Conservation (phyloP, 1,140 invertebrate species). For the Drosophila eugracilis region DNA sequence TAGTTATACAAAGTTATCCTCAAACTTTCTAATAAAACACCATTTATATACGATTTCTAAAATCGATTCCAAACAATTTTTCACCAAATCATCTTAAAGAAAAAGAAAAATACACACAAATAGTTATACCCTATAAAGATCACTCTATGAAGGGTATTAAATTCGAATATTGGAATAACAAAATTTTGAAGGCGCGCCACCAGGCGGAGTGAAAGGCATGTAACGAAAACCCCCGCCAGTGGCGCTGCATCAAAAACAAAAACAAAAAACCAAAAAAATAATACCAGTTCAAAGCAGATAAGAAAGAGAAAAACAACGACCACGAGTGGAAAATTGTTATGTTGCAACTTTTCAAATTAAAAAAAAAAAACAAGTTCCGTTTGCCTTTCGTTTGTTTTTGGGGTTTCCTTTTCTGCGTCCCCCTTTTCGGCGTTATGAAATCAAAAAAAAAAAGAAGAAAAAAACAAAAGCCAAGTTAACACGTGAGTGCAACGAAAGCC, state of each 20-base stretch:
- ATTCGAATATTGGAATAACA: background rate
- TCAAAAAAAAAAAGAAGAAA: constrained; percentile 21
- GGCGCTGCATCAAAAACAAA: constrained; percentile 34
- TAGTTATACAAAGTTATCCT: too few species aligned
- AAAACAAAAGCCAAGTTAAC: too few species aligned
- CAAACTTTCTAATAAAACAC: too few species aligned
- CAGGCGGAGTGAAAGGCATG: constrained; percentile 32
- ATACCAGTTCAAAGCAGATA: constrained; percentile 61
- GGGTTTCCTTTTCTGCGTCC: constrained; percentile 21
- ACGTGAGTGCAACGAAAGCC: constrained; percentile 43
- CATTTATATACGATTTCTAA: too few species aligned
- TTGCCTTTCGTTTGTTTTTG: constrained; percentile 55
- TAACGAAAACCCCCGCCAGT: constrained; percentile 39
- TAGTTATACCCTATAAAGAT: background rate
- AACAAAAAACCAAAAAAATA: constrained; percentile 31
- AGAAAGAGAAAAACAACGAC: constrained; percentile 31
- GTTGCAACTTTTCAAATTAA: constrained; percentile 59
- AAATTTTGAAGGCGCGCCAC: constrained; percentile 14
- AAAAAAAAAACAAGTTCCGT: constrained; percentile 68
- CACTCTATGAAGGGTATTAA: background rate
- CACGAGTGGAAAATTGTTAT: constrained; percentile 52
- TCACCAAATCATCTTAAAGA: too few species aligned
- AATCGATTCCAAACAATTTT: too few species aligned
- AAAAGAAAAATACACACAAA: background rate
- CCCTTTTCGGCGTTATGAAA: constrained; percentile 58